Evolutionary conservation across 2,113 vertebrate genomes (phyloP).

Genomic region (Indri indri): DNA sequence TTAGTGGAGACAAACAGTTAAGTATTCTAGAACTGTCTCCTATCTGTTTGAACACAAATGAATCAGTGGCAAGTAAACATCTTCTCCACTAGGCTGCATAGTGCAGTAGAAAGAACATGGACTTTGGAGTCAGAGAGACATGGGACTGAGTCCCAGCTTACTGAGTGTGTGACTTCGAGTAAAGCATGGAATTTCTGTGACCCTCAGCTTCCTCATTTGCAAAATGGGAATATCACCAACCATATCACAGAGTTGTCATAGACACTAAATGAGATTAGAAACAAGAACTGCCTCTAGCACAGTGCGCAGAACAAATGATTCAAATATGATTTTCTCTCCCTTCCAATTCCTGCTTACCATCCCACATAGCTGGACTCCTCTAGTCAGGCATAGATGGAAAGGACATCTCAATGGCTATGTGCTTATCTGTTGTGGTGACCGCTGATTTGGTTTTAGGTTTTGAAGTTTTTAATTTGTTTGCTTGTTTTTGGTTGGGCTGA

Average conservation of each 20-base stretch:
- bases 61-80: neutral
- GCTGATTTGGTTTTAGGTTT: neutral
- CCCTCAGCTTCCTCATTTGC: neutral
- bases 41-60: neutral
- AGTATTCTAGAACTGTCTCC: neutral
- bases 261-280: conserved; percentile 23
- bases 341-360: neutral
- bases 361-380: neutral
- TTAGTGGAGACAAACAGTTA: neutral
- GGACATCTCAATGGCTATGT: neutral
- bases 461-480: neutral
- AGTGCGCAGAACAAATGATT: neutral
- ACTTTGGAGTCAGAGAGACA: neutral
- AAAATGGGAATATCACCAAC: neutral
- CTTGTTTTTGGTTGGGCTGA: neutral
- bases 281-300: conserved; percentile 8
- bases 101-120: neutral
- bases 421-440: neutral
- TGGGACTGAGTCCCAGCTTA: neutral
- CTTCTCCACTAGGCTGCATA: neutral
- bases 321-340: conserved; percentile 4
- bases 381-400: neutral
- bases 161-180: neutral
- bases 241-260: neutral
- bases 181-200: neutral